Evolutionary conservation across 1,140 invertebrate genomes (phyloP), one percentile per base, ranked within the genome.

Genomic region (Caenorhabditis elegans): DNA sequence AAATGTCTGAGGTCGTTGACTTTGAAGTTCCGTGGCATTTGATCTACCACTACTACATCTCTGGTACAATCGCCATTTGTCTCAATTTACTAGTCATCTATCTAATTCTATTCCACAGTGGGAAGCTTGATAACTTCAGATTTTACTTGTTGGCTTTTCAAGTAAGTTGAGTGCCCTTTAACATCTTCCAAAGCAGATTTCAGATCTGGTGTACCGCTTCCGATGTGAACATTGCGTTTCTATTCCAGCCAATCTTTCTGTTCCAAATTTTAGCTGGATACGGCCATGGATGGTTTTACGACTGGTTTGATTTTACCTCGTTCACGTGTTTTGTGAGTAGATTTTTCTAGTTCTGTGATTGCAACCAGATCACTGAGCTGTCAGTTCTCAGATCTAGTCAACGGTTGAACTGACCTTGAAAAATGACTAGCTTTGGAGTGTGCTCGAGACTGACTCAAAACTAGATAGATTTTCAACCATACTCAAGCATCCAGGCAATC

Each of bases 141-240:
- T 60, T 60, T 60, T 60, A 60, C 34, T 60, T 60, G 28, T 31
- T 60, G 28, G 10, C 53, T 60, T 60, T 60, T 60, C 53, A 60
- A 17, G 53, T 53, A 53, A n/a, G n/a, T 53, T 48, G 46, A 17
- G 3, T n/a, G 3, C n/a, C 15, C n/a, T 48, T 48, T 6, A 3
- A 48, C 13, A 48, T 10, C 3, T 6, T 48, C n/a, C 3, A 48
- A 48, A 48, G 10, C 10, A 1, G 3, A 19, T 60, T 60, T 34
- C 53, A 60, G 53, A 31, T 60, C 13, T 17, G 11, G 2, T 60
- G 53, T 17, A 60, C 34, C 1, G n/a, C 34, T 5, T 60, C 28
- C 6, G 53, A 60, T 31, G 15, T 60, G 53, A 60, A 60, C n/a
- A 60, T 60, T 17, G 34, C 53, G 17, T 13, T 60, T 24, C 19